Base-by-base conservation (phyloP, 1,140 invertebrate genomes). In the Neelides sp. region DNA sequence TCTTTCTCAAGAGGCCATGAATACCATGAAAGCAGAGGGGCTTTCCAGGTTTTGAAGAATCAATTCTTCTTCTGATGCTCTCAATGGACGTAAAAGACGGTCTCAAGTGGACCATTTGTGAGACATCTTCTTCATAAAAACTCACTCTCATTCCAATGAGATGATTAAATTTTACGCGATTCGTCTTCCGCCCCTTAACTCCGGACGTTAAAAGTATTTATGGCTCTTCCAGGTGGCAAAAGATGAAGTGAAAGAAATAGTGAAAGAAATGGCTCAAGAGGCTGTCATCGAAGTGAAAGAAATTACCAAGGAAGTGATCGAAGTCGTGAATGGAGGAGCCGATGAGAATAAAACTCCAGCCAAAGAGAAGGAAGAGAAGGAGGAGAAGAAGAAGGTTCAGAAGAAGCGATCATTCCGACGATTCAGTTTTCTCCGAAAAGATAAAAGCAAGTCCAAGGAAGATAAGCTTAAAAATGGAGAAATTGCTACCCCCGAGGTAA, bases 351-450 rank as follows among this genome's bases (percentile, higher is more conserved):
- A 48, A 26, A 56, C 53, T 17, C 58, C 54, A 23, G 36, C 22
- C n/a, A 60, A 55, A n/a, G 54, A 60, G 32, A 52, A 55, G 22
- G 54, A 26, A 20, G 43, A 51, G 35, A 30, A 44, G 28, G 39
- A 35, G 26, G 24, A 57, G 35, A 59, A 64, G 51, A 62, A 63
- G 34, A 64, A 64, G 50, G 62, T 62, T 10, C 47, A 57, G 27
- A 64, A 64, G 52, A 63, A 63, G 48, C 34, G 51, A 26, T 61
- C 59, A 15, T 59, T 64, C 56, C 59, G 62, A 13, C 54, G 51
- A 41, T 61, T 64, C 54, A 63, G 61, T 50, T 64, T 64, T 43
- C 52, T 64, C 26, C 52, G 62, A 24, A 61, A 58, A 48, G 61
- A 64, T 40, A 63, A 64, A 51, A 57, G 37, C 19, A 60, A 64